phyloP scores from a whole-genome alignment of 2,113 vertebrate genomes.

The Arizona elegans region DNA sequence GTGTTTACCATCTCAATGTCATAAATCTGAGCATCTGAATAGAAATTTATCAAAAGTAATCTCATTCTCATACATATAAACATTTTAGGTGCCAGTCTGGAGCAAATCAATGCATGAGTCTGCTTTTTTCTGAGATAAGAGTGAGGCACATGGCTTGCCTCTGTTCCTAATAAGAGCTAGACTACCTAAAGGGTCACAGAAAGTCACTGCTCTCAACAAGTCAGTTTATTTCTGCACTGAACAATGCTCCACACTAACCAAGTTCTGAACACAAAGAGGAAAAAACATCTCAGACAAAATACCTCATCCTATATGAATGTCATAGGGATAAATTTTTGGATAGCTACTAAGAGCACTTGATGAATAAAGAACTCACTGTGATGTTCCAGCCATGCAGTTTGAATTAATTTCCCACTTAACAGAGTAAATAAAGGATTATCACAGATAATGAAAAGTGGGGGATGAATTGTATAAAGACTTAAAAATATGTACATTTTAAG shows the following conservation, averaged over 20 bases:
- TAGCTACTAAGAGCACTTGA: neutral
- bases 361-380: neutral
- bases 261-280: neutral
- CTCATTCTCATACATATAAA: neutral
- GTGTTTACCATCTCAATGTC: neutral
- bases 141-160: neutral
- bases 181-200: neutral
- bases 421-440: neutral
- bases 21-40: neutral
- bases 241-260: neutral
- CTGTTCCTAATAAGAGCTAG: neutral
- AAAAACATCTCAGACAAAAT: neutral
- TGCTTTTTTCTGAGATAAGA: neutral
- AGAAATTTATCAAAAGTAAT: neutral
- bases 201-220: neutral
- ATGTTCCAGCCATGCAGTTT: neutral
- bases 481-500: neutral
- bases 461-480: neutral
- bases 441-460: neutral
- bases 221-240: neutral
- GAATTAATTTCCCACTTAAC: neutral
- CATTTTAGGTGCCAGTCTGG: neutral
- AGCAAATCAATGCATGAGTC: neutral
- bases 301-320: neutral
- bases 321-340: neutral